A percentile compares a stretch with the other conserved stretches of the same genome.
These are phyloP conservation scores for Sorex maritimensis DNA, from an alignment of 2,797 vertebrate genomes.

Conservation along the genomic window DNA sequence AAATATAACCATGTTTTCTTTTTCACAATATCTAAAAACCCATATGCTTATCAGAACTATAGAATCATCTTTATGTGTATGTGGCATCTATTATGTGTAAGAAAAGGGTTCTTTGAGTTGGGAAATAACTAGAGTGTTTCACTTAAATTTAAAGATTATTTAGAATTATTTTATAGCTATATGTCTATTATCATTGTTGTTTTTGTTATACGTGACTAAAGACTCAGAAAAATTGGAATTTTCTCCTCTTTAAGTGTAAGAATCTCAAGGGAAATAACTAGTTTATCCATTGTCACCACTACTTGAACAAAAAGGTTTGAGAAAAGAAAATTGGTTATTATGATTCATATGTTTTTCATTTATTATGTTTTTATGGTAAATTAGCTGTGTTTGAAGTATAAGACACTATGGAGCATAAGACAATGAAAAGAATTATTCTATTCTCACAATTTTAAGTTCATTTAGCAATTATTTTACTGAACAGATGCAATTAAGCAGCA, in stretches of 20 bases:
- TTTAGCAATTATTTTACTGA: constrained; percentile 25
- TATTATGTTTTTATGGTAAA: neutral
- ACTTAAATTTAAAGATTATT: constrained; percentile 30
- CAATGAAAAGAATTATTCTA: neutral
- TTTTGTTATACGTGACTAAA: neutral
- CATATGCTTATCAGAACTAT: neutral
- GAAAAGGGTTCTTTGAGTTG: neutral
- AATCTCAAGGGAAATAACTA: neutral
- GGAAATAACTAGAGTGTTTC: neutral
- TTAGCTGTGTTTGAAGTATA: neutral
- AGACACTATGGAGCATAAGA: neutral
- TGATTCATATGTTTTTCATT: constrained; percentile 41
- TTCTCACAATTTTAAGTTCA: neutral
- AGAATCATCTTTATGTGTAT: neutral
- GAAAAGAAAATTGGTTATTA: neutral
- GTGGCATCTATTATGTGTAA: neutral
- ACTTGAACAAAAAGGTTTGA: neutral
- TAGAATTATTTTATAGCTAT: neutral
- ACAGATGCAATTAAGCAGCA: neutral
- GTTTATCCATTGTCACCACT: neutral
- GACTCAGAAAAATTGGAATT: neutral
- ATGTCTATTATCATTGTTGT: neutral
- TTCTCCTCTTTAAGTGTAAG: neutral
- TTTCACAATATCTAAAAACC: neutral
- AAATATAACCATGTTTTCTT: neutral